Base-by-base conservation (phyloP, 2,888 invertebrate species). In the Arge pagana region DNA sequence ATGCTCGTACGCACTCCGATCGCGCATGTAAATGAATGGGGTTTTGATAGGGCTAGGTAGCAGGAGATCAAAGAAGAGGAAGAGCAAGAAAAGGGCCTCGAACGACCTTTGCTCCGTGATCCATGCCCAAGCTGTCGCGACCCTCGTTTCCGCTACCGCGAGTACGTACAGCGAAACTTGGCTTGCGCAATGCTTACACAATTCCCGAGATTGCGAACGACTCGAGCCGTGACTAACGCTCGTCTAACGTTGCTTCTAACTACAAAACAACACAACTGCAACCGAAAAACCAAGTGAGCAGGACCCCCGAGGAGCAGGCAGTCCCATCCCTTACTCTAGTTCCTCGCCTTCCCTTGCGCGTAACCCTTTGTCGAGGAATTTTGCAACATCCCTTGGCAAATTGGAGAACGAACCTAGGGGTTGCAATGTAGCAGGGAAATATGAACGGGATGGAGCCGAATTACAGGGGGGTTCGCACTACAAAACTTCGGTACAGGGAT, bases 31-130 rank as follows among this genome's bases (percentile, higher is more conserved):
- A 70, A 72, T 68, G 70, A 72, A 74, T 72, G 75, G 73, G 72
- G 72, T 72, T 71, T 70, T 65, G 69, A 75, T 74, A 75, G 74
- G 74, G 74, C 74, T 63, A 58, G 57, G 70, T 69, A 74, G 68
- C 72, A 75, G 74, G 75, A 56, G 56, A 64, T 52, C 68, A 75
- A 57, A 56, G 48, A 36, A 28, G 48, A 7, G 26, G 35, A 39
- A 45, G 57, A 61, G 58, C 54, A 31, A 18, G 39, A 41, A 35
- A 53, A 53, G 48, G 56, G 56, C 52, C 53, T 52, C 51, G 48
- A 49, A 55, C 48, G 35, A 50, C 57, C 54, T 51, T 37, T 45
- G 50, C 30, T 49, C 39, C 48, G n/a, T 21, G 24, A 53, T 52
- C 48, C 26, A 36, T 48, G 52, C n/a, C n/a, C n/a, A n/a, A 28